phyloP scores from a whole-genome alignment of 2,113 vertebrate genomes.

The Prochilodus magdalenae region DNA sequence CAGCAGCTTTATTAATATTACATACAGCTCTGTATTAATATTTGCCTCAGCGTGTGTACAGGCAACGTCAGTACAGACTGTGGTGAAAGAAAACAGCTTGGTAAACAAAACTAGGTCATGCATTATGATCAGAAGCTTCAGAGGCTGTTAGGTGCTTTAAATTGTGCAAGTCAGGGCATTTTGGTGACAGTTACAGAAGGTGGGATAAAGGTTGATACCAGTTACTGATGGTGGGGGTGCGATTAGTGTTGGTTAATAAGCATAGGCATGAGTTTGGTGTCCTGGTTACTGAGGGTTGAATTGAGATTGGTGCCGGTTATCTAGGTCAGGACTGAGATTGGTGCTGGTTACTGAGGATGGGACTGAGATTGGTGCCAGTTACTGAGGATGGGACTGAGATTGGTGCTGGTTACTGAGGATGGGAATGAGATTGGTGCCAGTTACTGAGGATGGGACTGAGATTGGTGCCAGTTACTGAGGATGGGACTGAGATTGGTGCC shows the following conservation, averaged over 20 bases:
- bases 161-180: not conserved
- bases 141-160: not conserved
- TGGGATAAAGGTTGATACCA: not conserved
- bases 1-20: conserved; percentile 67
- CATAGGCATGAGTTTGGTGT: not conserved
- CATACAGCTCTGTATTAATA: conserved; percentile 67
- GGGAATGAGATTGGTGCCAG: too few relatives aligned
- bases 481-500: too few relatives aligned
- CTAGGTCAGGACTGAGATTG: too few relatives aligned
- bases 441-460: too few relatives aligned
- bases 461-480: too few relatives aligned
- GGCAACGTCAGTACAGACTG: conserved; percentile 63
- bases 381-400: too few relatives aligned
- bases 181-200: not conserved
- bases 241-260: not conserved
- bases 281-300: not conserved
- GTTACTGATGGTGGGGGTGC: too few relatives aligned
- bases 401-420: too few relatives aligned
- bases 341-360: too few relatives aligned
- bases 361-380: too few relatives aligned
- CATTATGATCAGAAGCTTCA: not conserved
- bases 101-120: conserved; percentile 10
- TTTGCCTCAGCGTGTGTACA: conserved; percentile 69
- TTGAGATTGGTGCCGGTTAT: not conserved
- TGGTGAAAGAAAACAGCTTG: conserved; percentile 55